A percentile compares a stretch with the other conserved stretches of the same genome.
Conservation (phyloP, 2,113 vertebrate species). For the Paradisaea rubra region DNA sequence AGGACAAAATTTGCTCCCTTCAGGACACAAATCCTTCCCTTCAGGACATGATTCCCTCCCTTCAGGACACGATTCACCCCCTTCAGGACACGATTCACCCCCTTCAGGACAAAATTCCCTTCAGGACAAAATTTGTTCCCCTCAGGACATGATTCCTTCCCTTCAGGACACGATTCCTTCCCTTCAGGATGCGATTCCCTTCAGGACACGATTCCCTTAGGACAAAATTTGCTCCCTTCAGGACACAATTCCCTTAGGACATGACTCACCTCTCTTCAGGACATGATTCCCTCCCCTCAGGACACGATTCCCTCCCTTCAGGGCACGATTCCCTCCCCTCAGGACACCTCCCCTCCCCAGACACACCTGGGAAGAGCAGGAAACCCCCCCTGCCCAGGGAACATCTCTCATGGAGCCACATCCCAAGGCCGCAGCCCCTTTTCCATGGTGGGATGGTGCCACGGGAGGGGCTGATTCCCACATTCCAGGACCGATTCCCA, state of each 20-base stretch:
- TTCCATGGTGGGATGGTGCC: not conserved
- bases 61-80: not conserved
- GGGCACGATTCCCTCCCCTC: too few relatives aligned
- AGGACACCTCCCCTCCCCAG: not conserved
- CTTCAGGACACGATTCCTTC: not conserved
- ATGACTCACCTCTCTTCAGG: not conserved
- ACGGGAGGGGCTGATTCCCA: accelerated
- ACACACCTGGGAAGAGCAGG: not conserved
- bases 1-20: too few relatives aligned
- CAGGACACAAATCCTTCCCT: too few relatives aligned
- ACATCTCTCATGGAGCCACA: accelerated
- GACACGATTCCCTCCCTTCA: too few relatives aligned
- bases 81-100: accelerated
- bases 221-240: accelerated
- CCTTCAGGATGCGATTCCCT: accelerated
- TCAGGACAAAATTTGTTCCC: too few relatives aligned
- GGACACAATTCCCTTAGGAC: not conserved
- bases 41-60: too few relatives aligned
- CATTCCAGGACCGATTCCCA: too few relatives aligned
- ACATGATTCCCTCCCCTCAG: accelerated
- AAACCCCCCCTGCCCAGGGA: too few relatives aligned
- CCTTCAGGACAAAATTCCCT: accelerated
- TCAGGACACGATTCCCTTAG: not conserved
- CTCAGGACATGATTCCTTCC: too few relatives aligned
- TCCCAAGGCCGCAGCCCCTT: not conserved